A percentile compares a stretch with the other conserved stretches of the same genome.
Evolutionary conservation across 2,113 vertebrate species (phyloP).

Genomic region (Dinomys branickii): DNA sequence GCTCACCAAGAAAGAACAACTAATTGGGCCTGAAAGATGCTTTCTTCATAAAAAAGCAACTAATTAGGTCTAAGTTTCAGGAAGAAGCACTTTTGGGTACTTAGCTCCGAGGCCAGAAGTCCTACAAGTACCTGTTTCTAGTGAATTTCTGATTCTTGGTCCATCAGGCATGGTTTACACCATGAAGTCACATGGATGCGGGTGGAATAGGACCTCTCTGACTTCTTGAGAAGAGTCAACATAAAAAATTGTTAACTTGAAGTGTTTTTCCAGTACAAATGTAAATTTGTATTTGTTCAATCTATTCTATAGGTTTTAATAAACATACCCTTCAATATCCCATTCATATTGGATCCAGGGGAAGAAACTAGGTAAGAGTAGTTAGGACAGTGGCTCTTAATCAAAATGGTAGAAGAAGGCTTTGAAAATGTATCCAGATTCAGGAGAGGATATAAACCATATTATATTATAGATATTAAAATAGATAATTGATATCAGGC

Average conservation of each 20-base stretch:
- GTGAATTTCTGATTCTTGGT: not conserved
- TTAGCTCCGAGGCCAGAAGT: not conserved
- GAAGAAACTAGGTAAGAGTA: not conserved
- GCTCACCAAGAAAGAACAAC: not conserved
- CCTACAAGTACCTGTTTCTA: not conserved
- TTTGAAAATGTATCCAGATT: not conserved
- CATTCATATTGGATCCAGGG: not conserved
- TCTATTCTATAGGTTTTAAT: not conserved
- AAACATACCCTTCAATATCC: not conserved
- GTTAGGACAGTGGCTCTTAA: not conserved
- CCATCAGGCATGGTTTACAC: not conserved
- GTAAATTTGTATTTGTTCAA: not conserved
- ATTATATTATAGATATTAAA: too few species aligned
- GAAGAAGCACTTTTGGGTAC: not conserved
- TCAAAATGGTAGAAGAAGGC: not conserved
- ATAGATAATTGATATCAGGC: not conserved
- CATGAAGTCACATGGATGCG: not conserved
- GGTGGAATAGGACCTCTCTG: not conserved
- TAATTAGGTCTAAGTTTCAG: not conserved
- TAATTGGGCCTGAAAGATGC: not conserved
- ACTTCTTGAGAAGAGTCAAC: not conserved
- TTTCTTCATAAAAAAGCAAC: not conserved
- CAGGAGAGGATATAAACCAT: not conserved
- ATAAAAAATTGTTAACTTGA: not conserved
- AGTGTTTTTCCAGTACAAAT: not conserved